Percentiles rank a stretch among this genome's conserved stretches.
These are phyloP conservation scores for Atrichornis clamosus DNA, from an alignment of 2,113 vertebrate genomes.

Conservation along the genomic window DNA sequence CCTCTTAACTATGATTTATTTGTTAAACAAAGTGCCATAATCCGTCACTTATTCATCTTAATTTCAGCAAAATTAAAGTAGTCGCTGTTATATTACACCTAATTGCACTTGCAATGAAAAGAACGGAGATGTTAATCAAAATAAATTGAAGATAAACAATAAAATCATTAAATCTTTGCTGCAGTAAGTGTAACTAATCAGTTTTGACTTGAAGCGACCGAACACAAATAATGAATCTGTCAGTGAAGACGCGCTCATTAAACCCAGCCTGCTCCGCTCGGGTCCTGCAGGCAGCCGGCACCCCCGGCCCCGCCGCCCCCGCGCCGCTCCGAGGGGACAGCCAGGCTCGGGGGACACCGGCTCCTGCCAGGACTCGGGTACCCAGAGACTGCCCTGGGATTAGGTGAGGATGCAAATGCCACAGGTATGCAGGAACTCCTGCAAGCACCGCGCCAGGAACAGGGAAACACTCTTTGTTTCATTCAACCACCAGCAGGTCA, in stretches of 20 bases:
- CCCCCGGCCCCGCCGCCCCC: neutral
- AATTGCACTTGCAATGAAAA: slow-evolving; percentile 86
- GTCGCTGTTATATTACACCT: slow-evolving; percentile 80
- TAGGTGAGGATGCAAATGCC: neutral
- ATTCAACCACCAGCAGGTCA: neutral
- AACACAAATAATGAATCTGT: slow-evolving; percentile 88
- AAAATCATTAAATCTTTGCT: slow-evolving; percentile 87
- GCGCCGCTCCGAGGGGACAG: neutral
- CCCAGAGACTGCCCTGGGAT: rapidly evolving
- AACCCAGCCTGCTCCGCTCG: slow-evolving; percentile 67
- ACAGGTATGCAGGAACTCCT: neutral
- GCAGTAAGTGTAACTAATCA: slow-evolving; percentile 87
- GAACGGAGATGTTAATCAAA: slow-evolving; percentile 88
- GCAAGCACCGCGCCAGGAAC: neutral
- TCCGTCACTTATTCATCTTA: slow-evolving; percentile 84
- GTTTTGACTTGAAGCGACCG: slow-evolving; percentile 83
- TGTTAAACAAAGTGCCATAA: slow-evolving; percentile 83
- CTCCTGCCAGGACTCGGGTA: rapidly evolving
- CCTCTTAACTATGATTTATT: slow-evolving; percentile 88
- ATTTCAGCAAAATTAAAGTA: slow-evolving; percentile 85
- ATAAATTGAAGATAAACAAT: slow-evolving; percentile 91
- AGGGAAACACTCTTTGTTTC: neutral
- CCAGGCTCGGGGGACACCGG: rapidly evolving
- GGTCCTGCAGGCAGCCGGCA: slow-evolving; percentile 63
- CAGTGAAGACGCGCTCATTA: slow-evolving; percentile 81